Evolutionary conservation across 2,888 invertebrate species (phyloP).

Genomic region (Epirrhoe tristata): DNA sequence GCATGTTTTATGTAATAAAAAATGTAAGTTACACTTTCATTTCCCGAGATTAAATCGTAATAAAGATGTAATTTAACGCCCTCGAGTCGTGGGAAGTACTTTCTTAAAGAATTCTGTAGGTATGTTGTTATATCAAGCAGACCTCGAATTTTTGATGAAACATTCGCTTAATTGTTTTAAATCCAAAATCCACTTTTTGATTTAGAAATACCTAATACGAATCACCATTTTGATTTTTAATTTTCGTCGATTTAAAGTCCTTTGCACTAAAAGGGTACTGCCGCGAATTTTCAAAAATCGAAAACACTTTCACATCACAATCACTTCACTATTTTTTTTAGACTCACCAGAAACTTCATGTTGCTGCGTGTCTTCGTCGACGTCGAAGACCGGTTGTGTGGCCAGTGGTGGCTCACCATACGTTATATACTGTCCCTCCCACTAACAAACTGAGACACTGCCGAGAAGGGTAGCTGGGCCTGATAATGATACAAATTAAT

Average conservation of each 20-base stretch:
- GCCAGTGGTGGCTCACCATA: slow-evolving; percentile 55
- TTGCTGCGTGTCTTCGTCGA: slow-evolving; percentile 77
- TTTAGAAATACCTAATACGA: background rate
- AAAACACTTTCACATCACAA: slow-evolving; percentile 41
- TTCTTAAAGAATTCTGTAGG: background rate
- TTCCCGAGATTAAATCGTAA: slow-evolving; percentile 25
- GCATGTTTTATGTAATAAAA: background rate
- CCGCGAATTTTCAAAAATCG: slow-evolving; percentile 23
- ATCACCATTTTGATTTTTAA: slow-evolving; percentile 9
- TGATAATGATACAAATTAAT: slow-evolving; percentile 63
- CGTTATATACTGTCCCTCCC: slow-evolving; percentile 81
- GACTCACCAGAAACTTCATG: slow-evolving; percentile 84
- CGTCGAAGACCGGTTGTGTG: slow-evolving; percentile 84
- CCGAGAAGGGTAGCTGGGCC: slow-evolving; percentile 59
- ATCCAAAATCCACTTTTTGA: background rate
- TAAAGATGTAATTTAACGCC: slow-evolving; percentile 12
- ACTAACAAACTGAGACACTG: slow-evolving; percentile 58
- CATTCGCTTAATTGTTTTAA: background rate
- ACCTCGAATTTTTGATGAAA: background rate
- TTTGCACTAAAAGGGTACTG: slow-evolving; percentile 17
- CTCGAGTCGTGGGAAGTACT: slow-evolving; percentile 20
- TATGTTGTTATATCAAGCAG: slow-evolving; percentile 1
- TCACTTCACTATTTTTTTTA: slow-evolving; percentile 44
- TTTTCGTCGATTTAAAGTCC: slow-evolving; percentile 1
- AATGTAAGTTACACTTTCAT: slow-evolving; percentile 19